Evolutionary conservation across 2,113 vertebrate genomes (phyloP).

Genomic region (Turdus rufiventris): DNA sequence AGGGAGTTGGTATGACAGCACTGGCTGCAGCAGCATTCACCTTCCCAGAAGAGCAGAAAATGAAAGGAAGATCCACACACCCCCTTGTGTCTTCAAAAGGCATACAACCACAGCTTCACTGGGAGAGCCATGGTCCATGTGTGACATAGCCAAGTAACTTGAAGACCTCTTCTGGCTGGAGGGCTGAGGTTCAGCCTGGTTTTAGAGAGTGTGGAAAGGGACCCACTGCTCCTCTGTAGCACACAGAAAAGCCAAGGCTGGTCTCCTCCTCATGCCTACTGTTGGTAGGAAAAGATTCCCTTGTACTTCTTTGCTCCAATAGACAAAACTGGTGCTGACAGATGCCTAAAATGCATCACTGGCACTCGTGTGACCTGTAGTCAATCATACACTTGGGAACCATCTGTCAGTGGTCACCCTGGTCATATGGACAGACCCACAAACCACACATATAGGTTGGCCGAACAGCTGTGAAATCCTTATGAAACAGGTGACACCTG

Average conservation of each 20-base stretch:
- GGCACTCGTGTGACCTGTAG: not conserved
- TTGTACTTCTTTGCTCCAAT: fast-evolving
- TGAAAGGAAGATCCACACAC: not conserved
- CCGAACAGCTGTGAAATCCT: not conserved
- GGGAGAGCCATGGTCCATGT: fast-evolving
- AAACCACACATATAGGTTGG: fast-evolving
- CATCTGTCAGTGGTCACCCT: not conserved
- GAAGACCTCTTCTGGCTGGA: not conserved
- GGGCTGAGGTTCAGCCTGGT: not conserved
- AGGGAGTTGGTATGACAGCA: not conserved
- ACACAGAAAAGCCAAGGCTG: not conserved
- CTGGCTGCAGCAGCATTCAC: fast-evolving
- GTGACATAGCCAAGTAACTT: fast-evolving
- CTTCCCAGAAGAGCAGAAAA: not conserved
- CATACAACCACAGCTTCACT: fast-evolving
- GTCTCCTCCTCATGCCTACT: not conserved
- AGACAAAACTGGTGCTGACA: not conserved
- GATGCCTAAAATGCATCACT: not conserved
- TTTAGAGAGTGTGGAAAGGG: not conserved
- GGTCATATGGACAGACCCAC: not conserved
- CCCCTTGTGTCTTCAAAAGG: not conserved
- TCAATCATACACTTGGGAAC: not conserved
- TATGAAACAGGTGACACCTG: not conserved
- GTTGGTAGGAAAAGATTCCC: not conserved
- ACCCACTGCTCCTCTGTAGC: not conserved